Evolutionary conservation across 1,140 invertebrate genomes (phyloP).

Genomic region (Drosophila mauritiana): DNA sequence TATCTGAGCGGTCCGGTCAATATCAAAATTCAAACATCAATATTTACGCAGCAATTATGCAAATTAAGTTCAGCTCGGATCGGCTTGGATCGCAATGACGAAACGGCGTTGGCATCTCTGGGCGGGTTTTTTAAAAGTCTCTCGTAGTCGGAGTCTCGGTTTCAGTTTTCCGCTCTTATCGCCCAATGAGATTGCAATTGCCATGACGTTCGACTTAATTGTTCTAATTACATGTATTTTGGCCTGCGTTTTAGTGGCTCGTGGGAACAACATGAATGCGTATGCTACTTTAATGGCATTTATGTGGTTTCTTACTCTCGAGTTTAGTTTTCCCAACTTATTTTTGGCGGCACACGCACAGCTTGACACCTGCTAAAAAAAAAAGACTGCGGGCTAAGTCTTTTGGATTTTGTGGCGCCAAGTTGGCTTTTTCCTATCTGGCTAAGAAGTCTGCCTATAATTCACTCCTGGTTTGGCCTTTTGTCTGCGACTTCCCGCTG

Average conservation of each 20-base stretch:
- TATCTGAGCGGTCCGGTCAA: constrained; percentile 62
- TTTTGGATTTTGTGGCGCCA: constrained; percentile 37
- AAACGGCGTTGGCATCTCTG: constrained; percentile 66
- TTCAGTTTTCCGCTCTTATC: constrained; percentile 34
- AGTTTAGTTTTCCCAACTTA: not conserved
- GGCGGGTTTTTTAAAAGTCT: constrained; percentile 12
- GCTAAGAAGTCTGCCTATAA: constrained; percentile 10
- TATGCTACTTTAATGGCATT: constrained; percentile 24
- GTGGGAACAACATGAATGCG: constrained; percentile 63
- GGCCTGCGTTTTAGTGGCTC: constrained; percentile 55
- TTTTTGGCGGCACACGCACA: constrained; percentile 69
- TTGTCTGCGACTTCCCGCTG: constrained; percentile 66
- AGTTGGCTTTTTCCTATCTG: constrained; percentile 42
- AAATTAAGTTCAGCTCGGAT: constrained; percentile 74
- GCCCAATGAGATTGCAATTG: constrained; percentile 41
- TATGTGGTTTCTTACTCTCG: not conserved
- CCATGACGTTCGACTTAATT: constrained; percentile 66
- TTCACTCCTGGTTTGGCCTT: constrained; percentile 39
- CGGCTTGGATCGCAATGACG: constrained; percentile 51
- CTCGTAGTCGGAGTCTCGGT: not conserved
- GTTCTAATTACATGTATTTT: constrained; percentile 73
- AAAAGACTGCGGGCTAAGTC: constrained; percentile 11
- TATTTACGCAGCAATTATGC: constrained; percentile 83
- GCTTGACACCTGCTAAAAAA: constrained; percentile 69
- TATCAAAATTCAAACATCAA: constrained; percentile 81